Evolutionary conservation across 1,140 invertebrate species (phyloP), one percentile per base, ranked within the genome.

Genomic region (Ips nitidus): DNA sequence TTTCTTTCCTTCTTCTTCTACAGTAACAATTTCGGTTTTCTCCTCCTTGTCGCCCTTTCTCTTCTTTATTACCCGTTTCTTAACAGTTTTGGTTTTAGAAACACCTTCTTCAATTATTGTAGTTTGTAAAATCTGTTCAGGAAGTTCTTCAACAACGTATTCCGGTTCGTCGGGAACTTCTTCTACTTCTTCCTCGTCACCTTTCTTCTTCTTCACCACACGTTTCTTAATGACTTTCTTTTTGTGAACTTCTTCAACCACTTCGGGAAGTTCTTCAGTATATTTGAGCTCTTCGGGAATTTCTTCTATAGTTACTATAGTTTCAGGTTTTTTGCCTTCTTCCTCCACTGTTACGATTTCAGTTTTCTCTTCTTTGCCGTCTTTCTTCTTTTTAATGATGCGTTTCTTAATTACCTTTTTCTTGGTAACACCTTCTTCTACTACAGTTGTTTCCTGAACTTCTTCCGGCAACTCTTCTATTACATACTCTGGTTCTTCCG

Each of bases 341-440:
- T 80, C 78, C 62, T 80, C n/a, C 37, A 72, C 45, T 75, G 73
- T 69, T 0, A 69, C 52, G 37, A 82, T 81, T 75, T 80, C 69
- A 22, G 81, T 78, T 1, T 45, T 61, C 47, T 78, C 74, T 40
- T 73, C 45, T 56, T 78, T 75, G 38, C 66, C 68, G 2, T 70
- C 75, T 41, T 68, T 58, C 40, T 77, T 70, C 55, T 78, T 81
- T 74, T 75, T 77, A 66, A 77, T 81, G 4, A 76, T 60, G 8
- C 76, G 56, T 65, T 82, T 75, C 42, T 78, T 83, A 37, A 73
- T 81, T 57, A 80, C 73, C 68, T 76, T 76, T 66, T 81, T 81
- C 64, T 81, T 80, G 36, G 74, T 50, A 42, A 66, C 61, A 37
- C 71, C 75, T 42, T 74, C 66, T 55, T 77, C 75, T 52, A 69